A percentile compares a stretch with the other conserved stretches of the same genome.
Conservation (phyloP, 2,888 invertebrate species). For the Nowickia ferox region DNA sequence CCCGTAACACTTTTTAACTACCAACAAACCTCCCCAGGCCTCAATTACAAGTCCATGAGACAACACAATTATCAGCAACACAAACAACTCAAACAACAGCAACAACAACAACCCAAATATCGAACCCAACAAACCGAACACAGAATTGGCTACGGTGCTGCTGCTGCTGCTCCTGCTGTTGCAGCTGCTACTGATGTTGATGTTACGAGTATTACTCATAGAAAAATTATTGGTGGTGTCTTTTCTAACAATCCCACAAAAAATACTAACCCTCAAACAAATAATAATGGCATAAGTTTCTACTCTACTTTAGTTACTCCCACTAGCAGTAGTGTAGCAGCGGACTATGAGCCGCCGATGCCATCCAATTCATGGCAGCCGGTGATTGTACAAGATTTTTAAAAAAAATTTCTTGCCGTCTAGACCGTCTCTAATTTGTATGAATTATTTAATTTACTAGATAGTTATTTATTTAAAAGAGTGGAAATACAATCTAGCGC, state of each 20-base stretch:
- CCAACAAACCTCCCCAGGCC: slow-evolving; percentile 47
- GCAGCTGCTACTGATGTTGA: slow-evolving; percentile 72
- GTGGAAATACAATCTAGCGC: not conserved
- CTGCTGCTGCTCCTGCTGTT: slow-evolving; percentile 72
- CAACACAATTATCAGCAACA: slow-evolving; percentile 38
- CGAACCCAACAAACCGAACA: slow-evolving; percentile 75
- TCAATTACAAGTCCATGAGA: not conserved
- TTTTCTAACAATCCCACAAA: slow-evolving; percentile 21
- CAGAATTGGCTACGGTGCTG: slow-evolving; percentile 78
- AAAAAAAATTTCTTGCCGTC: not conserved
- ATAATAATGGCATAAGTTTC: slow-evolving; percentile 20
- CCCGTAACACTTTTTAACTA: slow-evolving; percentile 31
- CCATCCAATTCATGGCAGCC: slow-evolving; percentile 78
- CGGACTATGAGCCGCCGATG: slow-evolving; percentile 64
- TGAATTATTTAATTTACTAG: slow-evolving; percentile 28
- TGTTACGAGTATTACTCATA: slow-evolving; percentile 58
- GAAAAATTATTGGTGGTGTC: slow-evolving; percentile 58
- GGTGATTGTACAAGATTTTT: slow-evolving; percentile 75
- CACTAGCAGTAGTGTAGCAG: not conserved
- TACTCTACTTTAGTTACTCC: slow-evolving; percentile 16
- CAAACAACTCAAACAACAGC: slow-evolving; percentile 65
- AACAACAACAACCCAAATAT: slow-evolving; percentile 66
- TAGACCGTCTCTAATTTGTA: not conserved
- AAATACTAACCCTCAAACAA: slow-evolving; percentile 31
- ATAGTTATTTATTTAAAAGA: slow-evolving; percentile 8